phyloP scores from a whole-genome alignment of 2,797 vertebrate species.

The Dipus sagitta region DNA sequence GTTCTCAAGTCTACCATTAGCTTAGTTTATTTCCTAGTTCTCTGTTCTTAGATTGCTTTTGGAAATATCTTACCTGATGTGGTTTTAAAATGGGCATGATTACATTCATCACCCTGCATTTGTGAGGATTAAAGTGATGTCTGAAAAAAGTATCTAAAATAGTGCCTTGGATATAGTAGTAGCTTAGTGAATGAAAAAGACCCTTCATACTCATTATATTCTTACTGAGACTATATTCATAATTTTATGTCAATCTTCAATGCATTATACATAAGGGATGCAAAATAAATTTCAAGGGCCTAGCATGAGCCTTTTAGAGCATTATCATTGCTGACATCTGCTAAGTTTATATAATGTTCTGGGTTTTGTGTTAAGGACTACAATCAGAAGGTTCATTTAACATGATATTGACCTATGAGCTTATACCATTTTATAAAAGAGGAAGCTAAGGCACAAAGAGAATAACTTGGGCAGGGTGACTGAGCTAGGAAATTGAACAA shows the following conservation, averaged over 20 bases:
- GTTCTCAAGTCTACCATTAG: conserved; percentile 7
- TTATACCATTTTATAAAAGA: conserved; percentile 54
- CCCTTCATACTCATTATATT: not conserved
- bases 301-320: not conserved
- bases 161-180: not conserved
- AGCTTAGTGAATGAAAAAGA: conserved; percentile 25
- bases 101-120: not conserved
- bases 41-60: not conserved
- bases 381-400: conserved; percentile 51
- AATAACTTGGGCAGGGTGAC: not conserved
- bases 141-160: not conserved
- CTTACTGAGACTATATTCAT: not conserved
- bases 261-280: conserved; percentile 1
- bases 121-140: conserved; percentile 24
- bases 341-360: not conserved
- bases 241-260: conserved; percentile 33
- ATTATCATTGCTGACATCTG: conserved; percentile 23
- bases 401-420: not conserved
- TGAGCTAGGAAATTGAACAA: conserved; percentile 50
- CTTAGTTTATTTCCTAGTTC: conserved; percentile 18
- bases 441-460: conserved; percentile 17
- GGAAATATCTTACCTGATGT: not conserved
- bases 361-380: not conserved
- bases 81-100: conserved; percentile 4
- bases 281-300: conserved; percentile 8